Percentiles rank a stretch among this genome's conserved stretches.
Evolutionary conservation across 2,888 invertebrate species (phyloP).

Genomic region (Eulithis prunata): DNA sequence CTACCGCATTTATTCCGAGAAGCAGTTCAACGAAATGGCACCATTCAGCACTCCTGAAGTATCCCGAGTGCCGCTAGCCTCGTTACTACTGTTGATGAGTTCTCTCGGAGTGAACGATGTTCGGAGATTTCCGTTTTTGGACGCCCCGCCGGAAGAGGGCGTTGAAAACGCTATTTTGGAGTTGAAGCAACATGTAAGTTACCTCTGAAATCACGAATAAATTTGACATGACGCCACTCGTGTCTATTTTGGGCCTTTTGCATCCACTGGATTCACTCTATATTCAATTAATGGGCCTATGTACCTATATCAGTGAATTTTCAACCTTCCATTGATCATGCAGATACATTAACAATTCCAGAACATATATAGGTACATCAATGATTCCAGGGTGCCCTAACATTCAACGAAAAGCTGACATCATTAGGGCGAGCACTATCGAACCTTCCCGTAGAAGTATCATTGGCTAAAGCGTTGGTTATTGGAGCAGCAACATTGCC

Average conservation of each 20-base stretch:
- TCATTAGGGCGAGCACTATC: constrained; percentile 94
- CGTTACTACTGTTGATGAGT: constrained; percentile 95
- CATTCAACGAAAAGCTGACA: constrained; percentile 92
- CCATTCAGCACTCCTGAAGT: constrained; percentile 96
- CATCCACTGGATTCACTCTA: too few relatives aligned
- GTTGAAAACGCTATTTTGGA: constrained; percentile 94
- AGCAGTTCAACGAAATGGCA: constrained; percentile 91
- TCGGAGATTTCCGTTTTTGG: constrained; percentile 96
- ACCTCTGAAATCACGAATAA: too few relatives aligned
- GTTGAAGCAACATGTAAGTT: constrained; percentile 92
- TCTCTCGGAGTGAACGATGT: constrained; percentile 96
- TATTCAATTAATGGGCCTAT: too few relatives aligned
- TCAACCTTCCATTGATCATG: too few relatives aligned
- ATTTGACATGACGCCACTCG: too few relatives aligned
- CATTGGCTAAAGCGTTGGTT: constrained; percentile 97
- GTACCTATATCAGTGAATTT: too few relatives aligned
- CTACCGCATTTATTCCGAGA: constrained; percentile 94
- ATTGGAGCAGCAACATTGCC: constrained; percentile 95
- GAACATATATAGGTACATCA: not conserved
- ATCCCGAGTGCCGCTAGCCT: constrained; percentile 96
- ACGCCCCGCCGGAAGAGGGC: constrained; percentile 93
- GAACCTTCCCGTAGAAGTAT: constrained; percentile 96
- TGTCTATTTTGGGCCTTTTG: too few relatives aligned
- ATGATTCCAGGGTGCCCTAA: constrained; percentile 88
- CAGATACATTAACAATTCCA: too few relatives aligned